Evolutionary conservation across 1,140 invertebrate genomes (phyloP).

Genomic region (Cyclina sinensis): DNA sequence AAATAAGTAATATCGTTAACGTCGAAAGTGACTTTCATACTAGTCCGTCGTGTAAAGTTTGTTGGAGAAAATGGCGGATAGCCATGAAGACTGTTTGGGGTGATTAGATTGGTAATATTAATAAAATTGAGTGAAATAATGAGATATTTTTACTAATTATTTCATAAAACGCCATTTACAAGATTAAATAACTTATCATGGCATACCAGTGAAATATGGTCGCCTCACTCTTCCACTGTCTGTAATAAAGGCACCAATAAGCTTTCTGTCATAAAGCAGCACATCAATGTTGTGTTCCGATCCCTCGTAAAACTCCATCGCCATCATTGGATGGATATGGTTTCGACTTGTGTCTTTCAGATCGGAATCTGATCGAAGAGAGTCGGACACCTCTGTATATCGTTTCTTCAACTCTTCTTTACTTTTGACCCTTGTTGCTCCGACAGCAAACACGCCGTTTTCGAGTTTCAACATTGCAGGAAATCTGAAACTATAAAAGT

Average conservation of each 20-base stretch:
- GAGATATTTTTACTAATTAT: no score
- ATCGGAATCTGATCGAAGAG: slow-evolving; percentile 59
- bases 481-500: slow-evolving; percentile 23
- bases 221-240: slow-evolving; percentile 74
- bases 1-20: no score
- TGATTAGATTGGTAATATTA: no score
- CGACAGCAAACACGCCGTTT: slow-evolving; percentile 65
- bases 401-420: slow-evolving; percentile 39
- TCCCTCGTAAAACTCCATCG: slow-evolving; percentile 70
- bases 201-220: slow-evolving; percentile 44
- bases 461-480: slow-evolving; percentile 67
- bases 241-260: slow-evolving; percentile 74
- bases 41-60: no score
- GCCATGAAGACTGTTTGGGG: no score
- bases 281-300: slow-evolving; percentile 77
- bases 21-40: no score
- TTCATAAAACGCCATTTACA: no score
- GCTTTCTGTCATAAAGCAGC: slow-evolving; percentile 70
- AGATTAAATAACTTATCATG: no score
- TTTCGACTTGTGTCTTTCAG: slow-evolving; percentile 70
- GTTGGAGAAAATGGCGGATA: no score
- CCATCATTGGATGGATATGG: slow-evolving; percentile 66
- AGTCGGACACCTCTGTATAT: slow-evolving; percentile 24
- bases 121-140: no score
- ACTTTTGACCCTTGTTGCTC: slow-evolving; percentile 63